Evolutionary conservation across 2,113 vertebrate species (phyloP).

Genomic region (Cyanocitta stelleri): DNA sequence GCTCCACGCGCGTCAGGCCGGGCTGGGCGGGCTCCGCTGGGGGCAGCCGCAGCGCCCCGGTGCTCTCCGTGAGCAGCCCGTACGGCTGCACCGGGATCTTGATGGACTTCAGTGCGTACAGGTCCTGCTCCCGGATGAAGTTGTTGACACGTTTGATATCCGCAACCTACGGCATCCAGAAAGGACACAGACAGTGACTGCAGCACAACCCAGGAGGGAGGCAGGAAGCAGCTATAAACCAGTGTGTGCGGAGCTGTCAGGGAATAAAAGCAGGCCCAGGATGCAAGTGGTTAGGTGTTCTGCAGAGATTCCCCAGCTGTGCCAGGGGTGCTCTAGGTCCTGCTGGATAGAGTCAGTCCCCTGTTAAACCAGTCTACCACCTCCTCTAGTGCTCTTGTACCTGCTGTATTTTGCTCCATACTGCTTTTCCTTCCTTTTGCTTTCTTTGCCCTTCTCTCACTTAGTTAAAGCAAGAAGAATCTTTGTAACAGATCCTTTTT

Average conservation of each 20-base stretch:
- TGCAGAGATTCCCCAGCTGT: not conserved
- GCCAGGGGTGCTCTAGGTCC: not conserved
- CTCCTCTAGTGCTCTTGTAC: not conserved
- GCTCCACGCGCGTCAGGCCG: not conserved
- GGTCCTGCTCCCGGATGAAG: slow-evolving; percentile 90
- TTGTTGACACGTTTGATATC: slow-evolving; percentile 93
- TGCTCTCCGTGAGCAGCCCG: slow-evolving; percentile 79
- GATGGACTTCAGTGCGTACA: slow-evolving; percentile 88
- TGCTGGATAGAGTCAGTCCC: not conserved
- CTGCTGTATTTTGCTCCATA: not conserved
- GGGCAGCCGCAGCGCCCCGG: slow-evolving; percentile 24
- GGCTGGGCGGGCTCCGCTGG: not conserved
- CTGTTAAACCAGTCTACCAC: not conserved
- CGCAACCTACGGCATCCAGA: slow-evolving; percentile 78
- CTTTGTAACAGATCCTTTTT: not conserved
- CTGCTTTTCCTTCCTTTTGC: not conserved
- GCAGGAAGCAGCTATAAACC: not conserved
- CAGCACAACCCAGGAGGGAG: fast-evolving
- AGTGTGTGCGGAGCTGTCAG: not conserved
- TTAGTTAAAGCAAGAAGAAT: not conserved
- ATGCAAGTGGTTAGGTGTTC: not conserved
- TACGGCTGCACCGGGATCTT: slow-evolving; percentile 90
- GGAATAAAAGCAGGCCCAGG: not conserved
- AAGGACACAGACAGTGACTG: not conserved
- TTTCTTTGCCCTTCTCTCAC: not conserved